phyloP scores from a whole-genome alignment of 2,888 invertebrate species.

The Drosophila hawaiiensis region DNA sequence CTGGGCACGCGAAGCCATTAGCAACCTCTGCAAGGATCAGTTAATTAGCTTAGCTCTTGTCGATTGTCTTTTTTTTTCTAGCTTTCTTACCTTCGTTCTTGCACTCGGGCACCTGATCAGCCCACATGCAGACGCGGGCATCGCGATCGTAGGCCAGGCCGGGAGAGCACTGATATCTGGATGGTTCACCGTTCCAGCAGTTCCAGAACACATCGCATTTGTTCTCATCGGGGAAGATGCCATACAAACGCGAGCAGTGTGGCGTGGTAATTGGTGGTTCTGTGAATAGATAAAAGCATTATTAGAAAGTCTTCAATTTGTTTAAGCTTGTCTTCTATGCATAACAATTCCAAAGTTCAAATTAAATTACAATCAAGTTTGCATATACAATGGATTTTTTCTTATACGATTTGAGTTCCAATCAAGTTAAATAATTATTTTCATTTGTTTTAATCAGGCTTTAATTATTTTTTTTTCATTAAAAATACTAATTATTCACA shows the following conservation, averaged over 20 bases:
- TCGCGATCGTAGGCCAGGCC: slow-evolving; percentile 97
- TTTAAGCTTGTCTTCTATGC: background rate
- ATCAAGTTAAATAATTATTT: background rate
- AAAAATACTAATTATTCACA: background rate
- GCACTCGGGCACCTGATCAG: slow-evolving; percentile 97
- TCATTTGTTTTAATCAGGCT: background rate
- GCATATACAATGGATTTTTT: background rate
- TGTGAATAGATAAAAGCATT: slow-evolving; percentile 76
- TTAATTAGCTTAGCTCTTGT: rapidly evolving
- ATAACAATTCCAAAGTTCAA: background rate
- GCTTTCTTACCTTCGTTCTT: slow-evolving; percentile 91
- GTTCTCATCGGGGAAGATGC: slow-evolving; percentile 94
- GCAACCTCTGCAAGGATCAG: slow-evolving; percentile 90
- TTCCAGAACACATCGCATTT: slow-evolving; percentile 98
- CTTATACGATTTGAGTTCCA: background rate
- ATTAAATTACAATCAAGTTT: background rate
- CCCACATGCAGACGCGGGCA: slow-evolving; percentile 98
- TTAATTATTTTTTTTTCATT: background rate
- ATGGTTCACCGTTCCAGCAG: slow-evolving; percentile 98
- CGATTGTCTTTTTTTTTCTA: slow-evolving; percentile 2
- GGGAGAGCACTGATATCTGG: slow-evolving; percentile 97
- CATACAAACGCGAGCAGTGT: slow-evolving; percentile 94
- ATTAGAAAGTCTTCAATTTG: background rate
- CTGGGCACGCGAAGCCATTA: slow-evolving; percentile 94
- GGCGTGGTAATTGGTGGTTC: slow-evolving; percentile 94